These are phyloP conservation scores for Encarsia formosa DNA, from an alignment of 2,888 invertebrate genomes.

Conservation along the genomic window DNA sequence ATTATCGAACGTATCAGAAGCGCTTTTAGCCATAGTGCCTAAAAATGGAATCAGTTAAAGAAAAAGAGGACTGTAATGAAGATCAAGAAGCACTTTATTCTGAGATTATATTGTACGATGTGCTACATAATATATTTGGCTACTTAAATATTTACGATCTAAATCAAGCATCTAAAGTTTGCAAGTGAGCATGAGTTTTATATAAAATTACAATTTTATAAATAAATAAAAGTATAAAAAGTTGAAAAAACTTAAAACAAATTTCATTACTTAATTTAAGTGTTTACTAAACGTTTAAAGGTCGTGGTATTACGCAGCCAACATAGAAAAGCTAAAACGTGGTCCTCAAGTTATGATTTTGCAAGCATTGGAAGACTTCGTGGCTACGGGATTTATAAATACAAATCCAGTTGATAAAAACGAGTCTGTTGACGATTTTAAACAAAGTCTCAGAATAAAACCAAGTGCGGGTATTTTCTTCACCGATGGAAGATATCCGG, in stretches of 20 bases:
- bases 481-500: constrained; percentile 23
- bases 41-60: not conserved
- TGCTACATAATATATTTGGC: constrained; percentile 13
- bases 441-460: constrained; percentile 7
- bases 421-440: constrained; percentile 11
- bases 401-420: not conserved
- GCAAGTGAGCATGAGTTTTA: constrained; percentile 25
- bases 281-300: constrained; percentile 4
- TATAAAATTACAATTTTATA: too few species aligned
- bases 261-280: too few species aligned
- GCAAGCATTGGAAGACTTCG: constrained; percentile 18
- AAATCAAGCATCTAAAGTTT: constrained; percentile 11
- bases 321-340: constrained; percentile 16
- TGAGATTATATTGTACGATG: constrained; percentile 18
- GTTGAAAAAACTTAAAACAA: too few species aligned
- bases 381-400: constrained; percentile 5
- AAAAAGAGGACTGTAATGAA: not conserved
- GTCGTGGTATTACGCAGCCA: constrained; percentile 18
- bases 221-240: too few species aligned
- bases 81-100: not conserved
- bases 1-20: too few species aligned
- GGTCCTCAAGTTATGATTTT: constrained; percentile 22
- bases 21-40: too few species aligned
- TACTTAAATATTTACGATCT: constrained; percentile 19
- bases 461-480: constrained; percentile 20